Base-by-base conservation (phyloP, 1,140 invertebrate genomes). In the Penaeus vannamei region DNA sequence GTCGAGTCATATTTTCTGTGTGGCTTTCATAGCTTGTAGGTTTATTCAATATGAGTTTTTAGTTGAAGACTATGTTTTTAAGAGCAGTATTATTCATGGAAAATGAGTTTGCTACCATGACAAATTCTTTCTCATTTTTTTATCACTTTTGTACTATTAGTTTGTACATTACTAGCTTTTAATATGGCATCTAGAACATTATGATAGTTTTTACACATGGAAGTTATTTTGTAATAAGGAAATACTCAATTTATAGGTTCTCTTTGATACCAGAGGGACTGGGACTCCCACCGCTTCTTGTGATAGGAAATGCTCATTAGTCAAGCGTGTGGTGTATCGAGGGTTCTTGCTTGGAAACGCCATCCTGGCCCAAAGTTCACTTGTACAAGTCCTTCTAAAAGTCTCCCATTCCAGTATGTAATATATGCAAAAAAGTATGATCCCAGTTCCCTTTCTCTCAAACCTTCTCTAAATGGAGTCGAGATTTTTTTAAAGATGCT, bases 221-320 rank as follows among this genome's bases (percentile, higher is more conserved):
- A 90, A 90, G 84, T 90, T 90, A 90, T 90, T 90, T 90, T 90
- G 88, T 90, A 90, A 90, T 90, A 90, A 82, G 88, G 84, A 90
- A 89, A 90, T 90, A 90, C 88, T 90, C 88, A 86, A 82, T 90
- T 85, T 90, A 90, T 90, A 90, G 88, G 88, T 90, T 90, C 88
- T 88, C 86, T 90, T 90, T 90, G 88, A 90, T 90, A 90, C 88
- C 84, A 90, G 88, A 86, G 88, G 88, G 84, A 90, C 85, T 62
- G 82, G 26, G 79, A 83, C 79, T 85, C 88, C 88, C 84, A 90
- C 88, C 84, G 88, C 88, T 90, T 90, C 79, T 90, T 86, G 88
- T 90, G 84, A 90, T 90, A 90, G 88, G 84, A 90, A 53, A 89
- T 85, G 88, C 88, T 90, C 88, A 90, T 86, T 26, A 22, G 29